Conservation (phyloP, 1,140 invertebrate species). For the Drosophila miranda region DNA sequence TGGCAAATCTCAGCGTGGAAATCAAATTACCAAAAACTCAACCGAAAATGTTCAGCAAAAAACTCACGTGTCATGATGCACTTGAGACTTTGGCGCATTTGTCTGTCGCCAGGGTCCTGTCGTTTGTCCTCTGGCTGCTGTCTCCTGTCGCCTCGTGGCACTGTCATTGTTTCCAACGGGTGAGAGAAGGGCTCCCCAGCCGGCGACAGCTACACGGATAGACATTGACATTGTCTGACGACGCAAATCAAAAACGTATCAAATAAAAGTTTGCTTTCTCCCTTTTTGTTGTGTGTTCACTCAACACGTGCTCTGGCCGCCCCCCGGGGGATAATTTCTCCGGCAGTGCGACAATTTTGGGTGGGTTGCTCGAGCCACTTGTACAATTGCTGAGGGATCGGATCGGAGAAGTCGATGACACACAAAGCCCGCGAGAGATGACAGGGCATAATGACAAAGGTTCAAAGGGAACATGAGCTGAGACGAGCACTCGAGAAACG, state of each 20-base stretch:
- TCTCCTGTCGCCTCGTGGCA: constrained; percentile 44
- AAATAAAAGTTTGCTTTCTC: constrained; percentile 71
- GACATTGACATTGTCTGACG: constrained; percentile 68
- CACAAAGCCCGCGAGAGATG: constrained; percentile 23
- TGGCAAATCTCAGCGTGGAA: constrained; percentile 61
- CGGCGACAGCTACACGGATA: constrained; percentile 37
- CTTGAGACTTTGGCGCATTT: constrained; percentile 72
- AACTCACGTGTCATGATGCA: constrained; percentile 74
- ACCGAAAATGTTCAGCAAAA: constrained; percentile 41
- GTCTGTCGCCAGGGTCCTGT: constrained; percentile 6
- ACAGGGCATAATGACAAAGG: constrained; percentile 43
- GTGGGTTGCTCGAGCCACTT: constrained; percentile 17
- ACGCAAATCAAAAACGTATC: constrained; percentile 79
- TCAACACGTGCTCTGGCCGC: constrained; percentile 61
- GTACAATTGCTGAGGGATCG: not conserved
- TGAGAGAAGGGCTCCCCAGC: too few species aligned
- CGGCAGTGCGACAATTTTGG: constrained; percentile 54
- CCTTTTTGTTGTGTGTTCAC: constrained; percentile 44
- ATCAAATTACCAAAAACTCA: constrained; percentile 70
- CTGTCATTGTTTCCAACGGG: constrained; percentile 40
- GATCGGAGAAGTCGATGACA: constrained; percentile 34
- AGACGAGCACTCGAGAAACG: constrained; percentile 1
- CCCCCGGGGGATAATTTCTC: constrained; percentile 25
- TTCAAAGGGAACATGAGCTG: not conserved
- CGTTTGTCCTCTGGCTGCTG: constrained; percentile 17